Evolutionary conservation across 2,797 vertebrate species (phyloP).

Genomic region (Valencia hispanica): DNA sequence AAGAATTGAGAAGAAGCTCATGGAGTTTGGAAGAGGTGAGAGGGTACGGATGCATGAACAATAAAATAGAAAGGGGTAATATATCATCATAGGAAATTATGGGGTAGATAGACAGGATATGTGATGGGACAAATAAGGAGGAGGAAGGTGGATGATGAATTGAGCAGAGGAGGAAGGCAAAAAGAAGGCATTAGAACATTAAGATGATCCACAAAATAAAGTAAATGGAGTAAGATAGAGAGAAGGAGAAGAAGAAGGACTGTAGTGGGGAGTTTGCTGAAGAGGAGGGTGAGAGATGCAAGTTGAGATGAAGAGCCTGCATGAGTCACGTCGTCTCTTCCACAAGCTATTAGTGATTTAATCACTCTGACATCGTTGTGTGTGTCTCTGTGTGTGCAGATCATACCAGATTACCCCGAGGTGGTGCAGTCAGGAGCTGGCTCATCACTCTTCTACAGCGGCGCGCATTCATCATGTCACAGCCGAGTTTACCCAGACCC

Average conservation of each 20-base stretch:
- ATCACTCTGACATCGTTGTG: conserved; percentile 66
- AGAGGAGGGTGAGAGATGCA: conserved; percentile 44
- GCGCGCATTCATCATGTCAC: conserved; percentile 46
- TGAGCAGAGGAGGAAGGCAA: conserved; percentile 29
- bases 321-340: conserved; percentile 70
- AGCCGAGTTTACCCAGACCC: conserved; percentile 35
- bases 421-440: conserved; percentile 56
- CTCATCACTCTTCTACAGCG: conserved; percentile 55
- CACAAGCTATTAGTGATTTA: conserved; percentile 74
- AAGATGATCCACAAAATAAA: conserved; percentile 23
- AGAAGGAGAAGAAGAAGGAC: conserved; percentile 19
- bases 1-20: conserved; percentile 16
- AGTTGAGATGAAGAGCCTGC: conserved; percentile 56
- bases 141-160: conserved; percentile 36
- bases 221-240: conserved; percentile 29
- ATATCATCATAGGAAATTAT: conserved; percentile 49
- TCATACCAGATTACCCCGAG: conserved; percentile 65
- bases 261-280: conserved; percentile 33
- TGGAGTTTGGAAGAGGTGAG: conserved; percentile 43
- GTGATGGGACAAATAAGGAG: conserved; percentile 45
- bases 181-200: conserved; percentile 13
- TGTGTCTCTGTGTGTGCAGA: conserved; percentile 38
- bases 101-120: conserved; percentile 34
- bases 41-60: conserved; percentile 30
- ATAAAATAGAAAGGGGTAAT: conserved; percentile 46